Percentiles rank a stretch among this genome's conserved stretches.
These are phyloP conservation scores for Agraylea sexmaculata DNA, from an alignment of 1,140 invertebrate species.

Conservation along the genomic window DNA sequence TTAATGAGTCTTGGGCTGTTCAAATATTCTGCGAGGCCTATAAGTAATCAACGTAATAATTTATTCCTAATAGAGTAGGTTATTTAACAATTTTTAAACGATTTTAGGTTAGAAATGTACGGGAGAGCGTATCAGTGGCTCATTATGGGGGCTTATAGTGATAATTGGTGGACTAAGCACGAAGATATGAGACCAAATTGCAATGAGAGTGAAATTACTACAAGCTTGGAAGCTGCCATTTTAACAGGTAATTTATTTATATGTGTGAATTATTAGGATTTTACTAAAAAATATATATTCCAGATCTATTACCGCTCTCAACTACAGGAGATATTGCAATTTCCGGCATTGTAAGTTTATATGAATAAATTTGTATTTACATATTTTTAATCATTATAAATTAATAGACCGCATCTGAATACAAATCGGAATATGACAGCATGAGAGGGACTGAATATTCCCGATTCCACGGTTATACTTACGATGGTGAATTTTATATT, in stretches of 20 bases:
- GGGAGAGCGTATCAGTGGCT: slow-evolving; percentile 95
- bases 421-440: slow-evolving; percentile 72
- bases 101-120: slow-evolving; percentile 63
- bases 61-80: no score
- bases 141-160: slow-evolving; percentile 77
- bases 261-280: not conserved
- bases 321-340: slow-evolving; percentile 64
- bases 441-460: slow-evolving; percentile 73
- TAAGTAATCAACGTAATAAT: no score
- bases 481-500: slow-evolving; percentile 55
- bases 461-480: slow-evolving; percentile 92
- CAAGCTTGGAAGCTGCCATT: slow-evolving; percentile 82
- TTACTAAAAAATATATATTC: slow-evolving; percentile 10
- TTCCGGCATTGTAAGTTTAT: slow-evolving; percentile 73
- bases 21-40: slow-evolving; percentile 89
- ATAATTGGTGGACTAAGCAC: slow-evolving; percentile 63
- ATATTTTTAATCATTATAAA: slow-evolving; percentile 6
- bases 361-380: slow-evolving; percentile 2
- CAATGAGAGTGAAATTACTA: slow-evolving; percentile 58
- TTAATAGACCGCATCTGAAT: slow-evolving; percentile 74
- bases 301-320: slow-evolving; percentile 42
- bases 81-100: no score
- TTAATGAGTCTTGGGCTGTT: slow-evolving; percentile 88
- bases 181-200: slow-evolving; percentile 46
- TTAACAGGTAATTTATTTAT: slow-evolving; percentile 52